Evolutionary conservation across 64 coral and sea anemone genomes (phyloP), one percentile per base, ranked within the genome.

Genomic region (Exaiptasia diaphana): DNA sequence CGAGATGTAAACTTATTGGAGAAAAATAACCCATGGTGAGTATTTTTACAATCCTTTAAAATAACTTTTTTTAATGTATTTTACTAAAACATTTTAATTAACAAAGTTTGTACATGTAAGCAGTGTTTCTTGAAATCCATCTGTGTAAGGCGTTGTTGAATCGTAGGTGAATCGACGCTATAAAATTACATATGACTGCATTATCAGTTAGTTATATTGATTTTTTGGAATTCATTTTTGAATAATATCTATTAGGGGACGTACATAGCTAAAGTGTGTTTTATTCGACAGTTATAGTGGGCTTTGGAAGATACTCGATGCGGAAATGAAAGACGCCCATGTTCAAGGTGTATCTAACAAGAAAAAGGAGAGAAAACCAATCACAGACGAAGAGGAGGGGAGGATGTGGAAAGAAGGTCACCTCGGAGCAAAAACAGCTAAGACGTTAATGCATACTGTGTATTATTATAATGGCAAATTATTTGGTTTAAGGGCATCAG

Each of bases 391-490:
- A 69, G 76, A 86, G 36, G 82, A 85, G 63, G 67, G 73, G 57
- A 74, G 41, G 79, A 63, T 82, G 53, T 82, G 79, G 79, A 82
- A 61, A 67, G 61, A 52, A 82, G 60, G 79, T 71, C 53, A 71
- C 53, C 35, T 71, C 55, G 79, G 79, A 35, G 68, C 25, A 50
- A 29, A 20, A 86, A 75, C 68, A 74, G 55, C 70, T 84, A 71
- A 86, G 83, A 38, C 32, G 37, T 86, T 86, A 75, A 57, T 73
- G 27, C 5, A 76, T 42, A 87, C 84, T 68, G 65, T 88, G 27
- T 88, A 88, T 88, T 88, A 80, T 45, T 89, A 89, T 81, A 89
- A 89, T 45, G 86, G 76, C 25, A 89, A 89, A 50, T 56, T 80
- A 25, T 89, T 89, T 89, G 86, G 86, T 39, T 81, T 89, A 39